Base-by-base conservation (phyloP, 2,888 invertebrate genomes). In the Heliconius aoede region DNA sequence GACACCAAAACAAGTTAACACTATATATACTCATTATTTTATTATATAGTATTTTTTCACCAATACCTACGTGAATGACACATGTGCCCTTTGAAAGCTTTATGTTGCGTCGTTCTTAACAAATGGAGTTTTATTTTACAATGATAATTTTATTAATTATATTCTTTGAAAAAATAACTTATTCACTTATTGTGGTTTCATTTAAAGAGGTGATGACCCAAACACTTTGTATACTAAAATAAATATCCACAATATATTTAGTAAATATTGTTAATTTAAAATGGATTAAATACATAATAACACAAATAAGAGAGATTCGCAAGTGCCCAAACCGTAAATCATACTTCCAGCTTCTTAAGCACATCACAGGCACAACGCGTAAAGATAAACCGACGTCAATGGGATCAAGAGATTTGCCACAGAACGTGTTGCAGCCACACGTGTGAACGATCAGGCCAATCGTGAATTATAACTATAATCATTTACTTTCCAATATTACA, bases 321-420 rank as follows among this genome's bases (percentile, higher is more conserved):
- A 68, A 73, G n/a, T 26, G 21, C 15, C 24, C 58, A 36, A 26
- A 62, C 32, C 64, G 18, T 85, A 85, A 86, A 86, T 85, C 77
- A 72, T 75, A 40, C 62, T 78, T 75, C 85, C 80, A 72, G 72
- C 76, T 80, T 77, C 76, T 74, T 77, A 77, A 64, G 74, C 64
- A 77, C 74, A 64, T 11, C 21, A 58, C 36, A 21, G 13, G 11
- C 40, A 36, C 72, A 72, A 32, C 28, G 21, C 61, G 74, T 83
- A 82, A 40, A 40, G 36, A 13, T 40, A 13, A 83, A 84, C 85
- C 80, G 79, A 79, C 81, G 81, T 81, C 82, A 82, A 84, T 82
- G 81, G 86, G 86, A 87, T 87, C 87, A 86, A 86, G 86, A 86
- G 86, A 85, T 88, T 85, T 83, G 82, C 83, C 78, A 82, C 82